A percentile compares a stretch with the other conserved stretches of the same genome.
phyloP scores from a whole-genome alignment of 2,797 vertebrate species.

The Craterocephalus amniculus region DNA sequence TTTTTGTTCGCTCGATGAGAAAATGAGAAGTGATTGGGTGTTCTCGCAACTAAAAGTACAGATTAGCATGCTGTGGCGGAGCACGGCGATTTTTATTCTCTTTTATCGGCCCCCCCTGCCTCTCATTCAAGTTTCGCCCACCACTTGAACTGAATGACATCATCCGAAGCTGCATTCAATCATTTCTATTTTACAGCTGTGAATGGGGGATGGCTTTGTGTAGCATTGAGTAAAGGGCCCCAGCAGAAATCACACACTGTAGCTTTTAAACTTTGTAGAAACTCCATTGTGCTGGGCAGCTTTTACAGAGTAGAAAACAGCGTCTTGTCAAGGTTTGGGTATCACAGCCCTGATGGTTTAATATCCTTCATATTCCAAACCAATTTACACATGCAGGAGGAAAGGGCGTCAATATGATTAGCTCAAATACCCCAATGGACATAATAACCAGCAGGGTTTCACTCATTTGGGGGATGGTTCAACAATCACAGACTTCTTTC shows the following conservation, averaged over 20 bases:
- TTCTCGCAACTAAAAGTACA: conserved; percentile 17
- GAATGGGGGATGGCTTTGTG: conserved; percentile 26
- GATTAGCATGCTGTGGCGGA: conserved; percentile 20
- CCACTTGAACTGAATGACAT: conserved; percentile 59
- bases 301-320: conserved; percentile 35
- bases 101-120: conserved; percentile 9
- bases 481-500: conserved; percentile 2
- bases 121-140: conserved; percentile 31
- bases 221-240: conserved; percentile 18
- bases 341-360: conserved; percentile 12
- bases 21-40: neutral
- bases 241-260: conserved; percentile 31
- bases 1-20: conserved; percentile 12
- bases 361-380: neutral
- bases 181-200: conserved; percentile 39
- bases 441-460: conserved; percentile 10
- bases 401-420: conserved; percentile 11
- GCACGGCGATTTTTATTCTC: neutral
- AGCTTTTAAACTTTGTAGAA: conserved; percentile 38
- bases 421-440: conserved; percentile 15
- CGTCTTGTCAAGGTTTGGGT: conserved; percentile 14
- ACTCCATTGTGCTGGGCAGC: conserved; percentile 21
- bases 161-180: conserved; percentile 51
- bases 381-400: neutral
- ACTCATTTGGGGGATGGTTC: neutral